Percentiles rank a stretch among this genome's conserved stretches.
These are phyloP conservation scores for Myathropa florea DNA, from an alignment of 2,888 invertebrate genomes.

Conservation along the genomic window DNA sequence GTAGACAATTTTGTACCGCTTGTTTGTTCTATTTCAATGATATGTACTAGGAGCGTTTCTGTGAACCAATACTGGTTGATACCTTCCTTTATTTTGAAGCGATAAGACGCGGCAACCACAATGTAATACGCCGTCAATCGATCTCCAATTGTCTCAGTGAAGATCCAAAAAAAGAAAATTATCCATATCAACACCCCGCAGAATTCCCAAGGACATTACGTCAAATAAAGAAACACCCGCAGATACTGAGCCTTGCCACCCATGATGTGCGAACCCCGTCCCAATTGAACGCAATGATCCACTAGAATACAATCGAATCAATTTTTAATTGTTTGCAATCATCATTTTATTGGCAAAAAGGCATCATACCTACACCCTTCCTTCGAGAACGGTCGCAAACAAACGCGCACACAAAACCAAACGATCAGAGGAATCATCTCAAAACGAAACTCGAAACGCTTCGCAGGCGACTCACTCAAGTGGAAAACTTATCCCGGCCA, in stretches of 20 bases:
- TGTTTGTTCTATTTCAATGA: too few relatives aligned
- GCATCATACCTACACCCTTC: constrained; percentile 36
- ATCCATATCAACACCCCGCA: background rate
- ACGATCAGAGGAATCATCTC: constrained; percentile 5
- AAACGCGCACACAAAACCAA: constrained; percentile 3
- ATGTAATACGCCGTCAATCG: too few relatives aligned
- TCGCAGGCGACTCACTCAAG: constrained; percentile 67
- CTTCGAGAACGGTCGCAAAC: constrained; percentile 1
- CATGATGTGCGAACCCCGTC: constrained; percentile 29
- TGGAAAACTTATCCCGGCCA: constrained; percentile 60
- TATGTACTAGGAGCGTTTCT: too few relatives aligned
- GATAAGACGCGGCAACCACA: too few relatives aligned
- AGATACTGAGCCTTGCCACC: constrained; percentile 24
- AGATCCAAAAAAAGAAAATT: background rate
- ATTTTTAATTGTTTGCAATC: constrained; percentile 66
- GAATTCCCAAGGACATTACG: background rate
- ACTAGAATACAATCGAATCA: constrained; percentile 51
- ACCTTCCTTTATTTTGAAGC: too few relatives aligned
- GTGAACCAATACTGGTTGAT: too few relatives aligned
- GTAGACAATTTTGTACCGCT: too few relatives aligned
- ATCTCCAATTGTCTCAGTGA: too few relatives aligned
- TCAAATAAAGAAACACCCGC: background rate
- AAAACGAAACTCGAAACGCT: too few relatives aligned
- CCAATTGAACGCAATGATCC: constrained; percentile 12
- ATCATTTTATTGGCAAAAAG: constrained; percentile 67